Evolutionary conservation across 2,888 invertebrate species (phyloP).

Genomic region (Ctena decussata): DNA sequence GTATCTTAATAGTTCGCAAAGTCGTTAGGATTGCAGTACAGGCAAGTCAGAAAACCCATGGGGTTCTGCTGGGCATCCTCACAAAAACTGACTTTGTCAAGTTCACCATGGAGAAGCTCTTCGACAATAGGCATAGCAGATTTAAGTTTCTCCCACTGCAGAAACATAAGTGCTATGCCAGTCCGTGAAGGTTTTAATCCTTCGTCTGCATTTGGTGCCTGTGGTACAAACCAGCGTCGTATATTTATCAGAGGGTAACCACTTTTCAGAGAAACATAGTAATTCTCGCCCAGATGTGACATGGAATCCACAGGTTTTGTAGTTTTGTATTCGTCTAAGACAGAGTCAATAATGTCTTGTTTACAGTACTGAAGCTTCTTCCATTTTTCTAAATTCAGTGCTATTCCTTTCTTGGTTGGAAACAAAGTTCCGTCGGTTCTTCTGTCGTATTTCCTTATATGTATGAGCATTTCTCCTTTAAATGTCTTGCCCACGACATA

Average conservation of each 20-base stretch:
- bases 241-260: not conserved
- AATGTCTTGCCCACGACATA: conserved; percentile 7
- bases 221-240: conserved; percentile 1
- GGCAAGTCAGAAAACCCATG: not conserved
- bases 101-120: not conserved
- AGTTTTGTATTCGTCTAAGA: not conserved
- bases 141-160: not conserved
- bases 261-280: not conserved
- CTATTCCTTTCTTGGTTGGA: not conserved
- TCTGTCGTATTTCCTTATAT: not conserved
- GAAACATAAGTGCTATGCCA: conserved; percentile 4
- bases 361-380: not conserved
- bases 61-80: not conserved
- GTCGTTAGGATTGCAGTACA: not conserved
- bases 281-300: not conserved
- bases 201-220: not conserved
- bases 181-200: not conserved
- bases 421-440: not conserved
- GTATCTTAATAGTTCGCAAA: not conserved
- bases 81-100: not conserved
- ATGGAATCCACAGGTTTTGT: not conserved
- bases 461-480: not conserved
- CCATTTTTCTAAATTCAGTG: not conserved
- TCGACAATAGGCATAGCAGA: not conserved
- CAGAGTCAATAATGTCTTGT: not conserved